Evolutionary conservation across 2,113 vertebrate species (phyloP).

Genomic region (Rattus rattus): DNA sequence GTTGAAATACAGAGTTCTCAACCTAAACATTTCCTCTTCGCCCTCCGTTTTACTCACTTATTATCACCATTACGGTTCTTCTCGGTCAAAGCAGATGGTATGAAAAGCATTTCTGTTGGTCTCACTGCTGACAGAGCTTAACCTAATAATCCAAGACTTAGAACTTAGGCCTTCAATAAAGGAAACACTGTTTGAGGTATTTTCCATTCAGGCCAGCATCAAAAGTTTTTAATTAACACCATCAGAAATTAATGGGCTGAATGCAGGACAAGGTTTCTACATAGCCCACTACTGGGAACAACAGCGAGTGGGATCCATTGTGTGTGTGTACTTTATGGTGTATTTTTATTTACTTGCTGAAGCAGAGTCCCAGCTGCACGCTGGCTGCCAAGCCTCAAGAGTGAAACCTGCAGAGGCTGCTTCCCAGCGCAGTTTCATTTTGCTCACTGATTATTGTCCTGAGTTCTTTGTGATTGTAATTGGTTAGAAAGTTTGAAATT

Average conservation of each 20-base stretch:
- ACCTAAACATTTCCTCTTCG: slow-evolving; percentile 67
- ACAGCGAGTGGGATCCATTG: slow-evolving; percentile 76
- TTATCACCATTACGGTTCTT: slow-evolving; percentile 66
- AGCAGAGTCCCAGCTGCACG: slow-evolving; percentile 75
- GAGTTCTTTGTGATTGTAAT: slow-evolving; percentile 82
- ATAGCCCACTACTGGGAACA: slow-evolving; percentile 80
- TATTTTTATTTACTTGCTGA: slow-evolving; percentile 76
- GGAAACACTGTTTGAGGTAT: slow-evolving; percentile 84
- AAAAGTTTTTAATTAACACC: slow-evolving; percentile 89
- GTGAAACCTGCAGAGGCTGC: slow-evolving; percentile 74
- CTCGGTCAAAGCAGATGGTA: slow-evolving; percentile 80
- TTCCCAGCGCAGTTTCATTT: slow-evolving; percentile 77
- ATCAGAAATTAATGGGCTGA: slow-evolving; percentile 86
- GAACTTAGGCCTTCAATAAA: slow-evolving; percentile 84
- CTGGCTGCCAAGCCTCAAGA: slow-evolving; percentile 68
- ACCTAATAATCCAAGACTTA: slow-evolving; percentile 86
- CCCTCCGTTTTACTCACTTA: slow-evolving; percentile 69
- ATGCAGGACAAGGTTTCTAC: slow-evolving; percentile 81
- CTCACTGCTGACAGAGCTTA: slow-evolving; percentile 83
- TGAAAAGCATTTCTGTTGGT: slow-evolving; percentile 86
- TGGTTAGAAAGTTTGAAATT: slow-evolving; percentile 82
- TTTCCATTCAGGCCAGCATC: slow-evolving; percentile 86
- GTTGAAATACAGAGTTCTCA: slow-evolving; percentile 76
- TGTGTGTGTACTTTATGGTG: slow-evolving; percentile 76
- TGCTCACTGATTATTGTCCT: slow-evolving; percentile 82